Conservation (phyloP, 1,140 invertebrate species). For the Ctenoplectra terminalis region DNA sequence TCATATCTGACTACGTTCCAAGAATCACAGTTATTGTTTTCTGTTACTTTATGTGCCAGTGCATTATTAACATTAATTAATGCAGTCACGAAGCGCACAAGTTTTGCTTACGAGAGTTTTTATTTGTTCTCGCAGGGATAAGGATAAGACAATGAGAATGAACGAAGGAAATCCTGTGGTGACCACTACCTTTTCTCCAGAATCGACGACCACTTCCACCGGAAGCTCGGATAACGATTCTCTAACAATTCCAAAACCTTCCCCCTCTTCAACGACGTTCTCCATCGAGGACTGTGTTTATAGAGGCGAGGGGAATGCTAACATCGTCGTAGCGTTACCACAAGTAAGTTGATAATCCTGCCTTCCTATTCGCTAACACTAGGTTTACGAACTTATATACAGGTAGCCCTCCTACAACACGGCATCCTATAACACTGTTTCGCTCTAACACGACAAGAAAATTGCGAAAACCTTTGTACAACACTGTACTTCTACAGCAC, state of each 20-base stretch:
- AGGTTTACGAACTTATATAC: too few species aligned
- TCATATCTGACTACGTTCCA: too few species aligned
- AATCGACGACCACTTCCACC: conserved; percentile 41
- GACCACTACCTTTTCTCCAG: conserved; percentile 1
- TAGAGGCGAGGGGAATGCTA: conserved; percentile 83
- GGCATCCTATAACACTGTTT: too few species aligned
- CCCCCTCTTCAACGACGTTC: conserved; percentile 5
- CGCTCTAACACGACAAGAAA: too few species aligned
- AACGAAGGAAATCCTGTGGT: conserved; percentile 21
- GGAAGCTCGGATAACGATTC: conserved; percentile 39
- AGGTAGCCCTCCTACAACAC: too few species aligned
- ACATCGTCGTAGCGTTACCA: conserved; percentile 81
- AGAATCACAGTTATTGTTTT: neutral
- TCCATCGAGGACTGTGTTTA: conserved; percentile 74
- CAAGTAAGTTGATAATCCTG: conserved; percentile 71
- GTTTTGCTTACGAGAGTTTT: neutral
- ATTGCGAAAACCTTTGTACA: too few species aligned
- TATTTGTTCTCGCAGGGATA: conserved; percentile 28
- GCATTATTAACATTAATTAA: neutral
- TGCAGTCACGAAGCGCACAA: neutral
- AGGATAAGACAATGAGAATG: conserved; percentile 27
- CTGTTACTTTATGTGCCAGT: neutral
- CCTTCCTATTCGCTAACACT: neutral
- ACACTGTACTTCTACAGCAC: too few species aligned
- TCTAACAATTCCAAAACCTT: conserved; percentile 10